Evolutionary conservation across 2,888 invertebrate species (phyloP), one percentile per base, ranked within the genome.

Genomic region (Marronus borbonicus): DNA sequence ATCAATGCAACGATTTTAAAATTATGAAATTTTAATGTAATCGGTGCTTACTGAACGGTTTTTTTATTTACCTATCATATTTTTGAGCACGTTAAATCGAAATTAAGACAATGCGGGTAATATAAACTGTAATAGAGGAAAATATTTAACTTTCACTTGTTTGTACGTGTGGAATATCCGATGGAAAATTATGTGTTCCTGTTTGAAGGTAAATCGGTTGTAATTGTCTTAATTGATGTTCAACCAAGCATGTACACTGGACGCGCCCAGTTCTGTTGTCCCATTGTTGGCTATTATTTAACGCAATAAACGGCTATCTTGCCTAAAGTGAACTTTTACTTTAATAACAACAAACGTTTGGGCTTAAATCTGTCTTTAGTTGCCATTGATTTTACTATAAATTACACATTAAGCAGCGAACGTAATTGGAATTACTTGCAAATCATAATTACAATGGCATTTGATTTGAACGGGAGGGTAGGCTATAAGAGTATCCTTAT

Each of bases 161-260:
- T 7, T 5, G 20, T 36, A 36, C 5, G 31, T 14, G 62, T 62
- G 31, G 31, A 62, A 62, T 31, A 62, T 60, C 24, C 20, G 17
- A 62, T 28, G 28, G 62, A 31, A 55, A 55, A 55, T 55, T 20
- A 55, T 55, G 17, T 62, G 20, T 28, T 62, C 62, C 14, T 28
- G 28, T 62, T 31, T 62, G 28, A n/a, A 62, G 62, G 62, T 28
- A 28, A 62, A 28, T 31, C 24, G 28, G 10, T 28, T 7, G 62
- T 62, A 62, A 62, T 62, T 62, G 62, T 31, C 31, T 31, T 28
- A 62, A 62, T 62, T 28, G 28, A 62, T 62, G 62, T 62, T 28
- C 31, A 62, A 14, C 62, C 62, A 62, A 62, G 62, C 62, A 31
- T 31, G 31, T 36, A 28, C 24, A 31, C 28, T 24, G 14, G 12